Evolutionary conservation across 2,888 invertebrate genomes (phyloP).

Genomic region (Hyles lineata): DNA sequence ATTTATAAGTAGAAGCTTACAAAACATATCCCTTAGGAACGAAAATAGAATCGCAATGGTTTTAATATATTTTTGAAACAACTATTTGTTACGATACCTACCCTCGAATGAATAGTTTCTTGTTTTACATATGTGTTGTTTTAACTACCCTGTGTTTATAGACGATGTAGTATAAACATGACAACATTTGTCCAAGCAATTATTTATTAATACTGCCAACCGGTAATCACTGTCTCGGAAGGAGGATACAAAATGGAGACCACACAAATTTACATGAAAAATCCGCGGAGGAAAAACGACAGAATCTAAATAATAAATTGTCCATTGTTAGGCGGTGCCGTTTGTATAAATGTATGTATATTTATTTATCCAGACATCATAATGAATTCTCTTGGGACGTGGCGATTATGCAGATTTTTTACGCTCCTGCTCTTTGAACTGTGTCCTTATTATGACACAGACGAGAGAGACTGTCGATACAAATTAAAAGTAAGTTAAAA

Average conservation of each 20-base stretch:
- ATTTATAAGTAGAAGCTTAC: too few relatives aligned
- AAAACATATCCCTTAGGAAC: too few relatives aligned
- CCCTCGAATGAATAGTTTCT: too few relatives aligned
- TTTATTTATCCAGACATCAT: slow-evolving; percentile 79
- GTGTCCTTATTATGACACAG: slow-evolving; percentile 49
- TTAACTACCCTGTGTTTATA: too few relatives aligned
- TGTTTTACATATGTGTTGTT: too few relatives aligned
- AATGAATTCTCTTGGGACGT: slow-evolving; percentile 72
- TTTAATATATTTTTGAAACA: too few relatives aligned
- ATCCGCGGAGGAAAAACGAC: slow-evolving; percentile 60
- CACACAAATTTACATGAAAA: slow-evolving; percentile 72
- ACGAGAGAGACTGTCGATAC: background rate
- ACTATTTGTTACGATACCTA: too few relatives aligned
- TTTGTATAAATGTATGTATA: slow-evolving; percentile 67
- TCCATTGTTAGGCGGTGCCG: slow-evolving; percentile 71
- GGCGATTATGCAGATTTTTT: slow-evolving; percentile 73
- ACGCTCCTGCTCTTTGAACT: slow-evolving; percentile 49
- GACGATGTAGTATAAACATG: background rate
- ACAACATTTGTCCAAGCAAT: slow-evolving; percentile 44
- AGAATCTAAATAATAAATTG: slow-evolving; percentile 83
- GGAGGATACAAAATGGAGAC: slow-evolving; percentile 55
- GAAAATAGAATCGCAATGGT: too few relatives aligned
- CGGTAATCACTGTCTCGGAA: slow-evolving; percentile 59
- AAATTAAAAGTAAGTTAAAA: slow-evolving; percentile 10
- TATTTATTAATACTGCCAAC: slow-evolving; percentile 59